phyloP scores from a whole-genome alignment of 2,888 invertebrate species.

The Ophraella communa region DNA sequence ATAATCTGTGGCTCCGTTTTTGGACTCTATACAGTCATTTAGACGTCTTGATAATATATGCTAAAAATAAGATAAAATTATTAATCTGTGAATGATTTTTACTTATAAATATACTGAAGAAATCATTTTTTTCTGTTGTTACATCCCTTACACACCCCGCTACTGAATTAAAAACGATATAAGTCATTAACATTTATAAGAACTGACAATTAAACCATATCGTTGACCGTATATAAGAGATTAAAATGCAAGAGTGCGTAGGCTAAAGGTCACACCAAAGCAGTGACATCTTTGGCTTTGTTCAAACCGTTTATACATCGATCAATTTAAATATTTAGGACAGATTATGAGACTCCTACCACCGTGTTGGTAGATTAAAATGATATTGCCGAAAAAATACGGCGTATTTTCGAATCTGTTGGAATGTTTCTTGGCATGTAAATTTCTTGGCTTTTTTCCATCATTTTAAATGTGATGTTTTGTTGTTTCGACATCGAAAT shows the following conservation, averaged over 20 bases:
- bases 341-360: too few species aligned
- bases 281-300: background rate
- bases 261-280: background rate
- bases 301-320: background rate
- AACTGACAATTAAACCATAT: background rate
- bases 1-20: too few species aligned
- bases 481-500: background rate
- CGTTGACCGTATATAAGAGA: background rate
- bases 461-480: background rate
- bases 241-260: background rate
- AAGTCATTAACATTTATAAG: background rate
- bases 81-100: too few species aligned
- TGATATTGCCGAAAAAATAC: constrained; percentile 7
- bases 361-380: background rate
- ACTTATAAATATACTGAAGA: too few species aligned
- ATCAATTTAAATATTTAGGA: background rate
- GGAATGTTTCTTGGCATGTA: constrained; percentile 26
- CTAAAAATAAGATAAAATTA: too few species aligned
- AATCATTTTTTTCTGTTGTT: too few species aligned
- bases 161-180: too few species aligned
- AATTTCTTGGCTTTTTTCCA: constrained; percentile 33
- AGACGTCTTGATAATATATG: too few species aligned
- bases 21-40: too few species aligned
- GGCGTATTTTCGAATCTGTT: constrained; percentile 8
- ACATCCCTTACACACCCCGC: too few species aligned